Evolutionary conservation across 2,113 vertebrate genomes (phyloP).

Genomic region (Pithys albifrons): DNA sequence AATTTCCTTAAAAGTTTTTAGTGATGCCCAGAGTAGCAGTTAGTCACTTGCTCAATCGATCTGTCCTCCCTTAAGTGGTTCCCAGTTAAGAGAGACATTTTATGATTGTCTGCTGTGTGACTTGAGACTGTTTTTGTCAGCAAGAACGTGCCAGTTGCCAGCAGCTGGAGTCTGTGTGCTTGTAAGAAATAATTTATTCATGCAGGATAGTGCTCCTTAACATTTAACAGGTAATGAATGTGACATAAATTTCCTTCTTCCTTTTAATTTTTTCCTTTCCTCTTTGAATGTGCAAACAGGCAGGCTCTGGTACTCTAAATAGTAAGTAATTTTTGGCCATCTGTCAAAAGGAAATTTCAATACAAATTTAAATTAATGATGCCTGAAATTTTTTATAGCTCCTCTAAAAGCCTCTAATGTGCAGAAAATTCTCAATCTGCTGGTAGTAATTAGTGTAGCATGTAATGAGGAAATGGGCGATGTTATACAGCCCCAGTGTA

Average conservation of each 20-base stretch:
- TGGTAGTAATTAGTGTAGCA: slow-evolving; percentile 87
- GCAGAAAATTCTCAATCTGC: slow-evolving; percentile 84
- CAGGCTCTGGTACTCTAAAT: slow-evolving; percentile 82
- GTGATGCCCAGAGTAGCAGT: slow-evolving; percentile 75
- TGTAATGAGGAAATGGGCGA: slow-evolving; percentile 82
- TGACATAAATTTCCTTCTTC: slow-evolving; percentile 83
- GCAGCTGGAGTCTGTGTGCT: slow-evolving; percentile 73
- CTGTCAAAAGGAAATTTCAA: slow-evolving; percentile 88
- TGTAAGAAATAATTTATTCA: slow-evolving; percentile 82
- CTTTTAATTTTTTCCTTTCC: slow-evolving; percentile 83
- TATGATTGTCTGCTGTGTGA: slow-evolving; percentile 74
- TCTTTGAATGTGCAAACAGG: slow-evolving; percentile 83
- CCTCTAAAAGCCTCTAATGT: slow-evolving; percentile 87
- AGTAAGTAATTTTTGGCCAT: slow-evolving; percentile 89
- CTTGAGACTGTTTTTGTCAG: slow-evolving; percentile 73
- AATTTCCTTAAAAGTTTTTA: slow-evolving; percentile 76
- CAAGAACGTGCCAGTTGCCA: slow-evolving; percentile 67
- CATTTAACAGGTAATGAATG: slow-evolving; percentile 85
- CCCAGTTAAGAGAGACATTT: slow-evolving; percentile 73
- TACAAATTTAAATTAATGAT: slow-evolving; percentile 90
- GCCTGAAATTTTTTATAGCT: slow-evolving; percentile 87
- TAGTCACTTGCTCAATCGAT: slow-evolving; percentile 73
- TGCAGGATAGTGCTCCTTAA: slow-evolving; percentile 80
- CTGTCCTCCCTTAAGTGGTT: slow-evolving; percentile 72
- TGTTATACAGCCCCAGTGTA: slow-evolving; percentile 79